Evolutionary conservation across 2,113 vertebrate species (phyloP).

Genomic region (Pleuronectes platessa): DNA sequence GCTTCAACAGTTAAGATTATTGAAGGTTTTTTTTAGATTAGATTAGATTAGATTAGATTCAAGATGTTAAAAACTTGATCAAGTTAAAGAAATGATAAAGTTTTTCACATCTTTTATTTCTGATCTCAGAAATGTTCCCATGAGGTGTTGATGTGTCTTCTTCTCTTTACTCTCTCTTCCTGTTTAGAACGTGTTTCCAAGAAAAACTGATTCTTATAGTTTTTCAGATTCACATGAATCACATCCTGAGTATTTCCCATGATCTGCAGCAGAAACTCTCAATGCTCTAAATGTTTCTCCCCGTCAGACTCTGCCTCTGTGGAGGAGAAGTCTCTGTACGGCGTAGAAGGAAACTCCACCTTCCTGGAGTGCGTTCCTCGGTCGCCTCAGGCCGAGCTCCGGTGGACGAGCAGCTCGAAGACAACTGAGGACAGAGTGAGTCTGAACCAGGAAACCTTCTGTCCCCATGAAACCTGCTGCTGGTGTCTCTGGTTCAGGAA

Average conservation of each 20-base stretch:
- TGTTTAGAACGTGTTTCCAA: neutral
- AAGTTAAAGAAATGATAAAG: too few relatives aligned
- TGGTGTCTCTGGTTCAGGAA: neutral
- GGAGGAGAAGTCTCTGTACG: slow-evolving; percentile 82
- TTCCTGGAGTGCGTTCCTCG: slow-evolving; percentile 85
- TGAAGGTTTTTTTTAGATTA: too few relatives aligned
- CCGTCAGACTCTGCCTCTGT: slow-evolving; percentile 39
- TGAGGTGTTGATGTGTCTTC: too few relatives aligned
- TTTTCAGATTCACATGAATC: too few relatives aligned
- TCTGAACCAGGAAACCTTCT: neutral
- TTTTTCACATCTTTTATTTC: too few relatives aligned
- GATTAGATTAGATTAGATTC: too few relatives aligned
- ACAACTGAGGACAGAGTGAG: neutral
- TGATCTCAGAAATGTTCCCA: neutral
- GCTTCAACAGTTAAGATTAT: neutral
- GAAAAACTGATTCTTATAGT: too few relatives aligned
- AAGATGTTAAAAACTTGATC: too few relatives aligned
- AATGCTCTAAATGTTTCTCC: too few relatives aligned
- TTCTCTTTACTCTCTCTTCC: neutral
- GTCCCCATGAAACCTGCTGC: slow-evolving; percentile 14
- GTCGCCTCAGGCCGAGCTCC: slow-evolving; percentile 77
- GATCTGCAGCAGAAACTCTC: too few relatives aligned
- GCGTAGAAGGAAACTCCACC: slow-evolving; percentile 87
- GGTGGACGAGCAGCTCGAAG: slow-evolving; percentile 73
- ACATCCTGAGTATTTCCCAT: neutral